Base-by-base conservation (phyloP, 2,797 vertebrate species). In the Strix occidentalis region DNA sequence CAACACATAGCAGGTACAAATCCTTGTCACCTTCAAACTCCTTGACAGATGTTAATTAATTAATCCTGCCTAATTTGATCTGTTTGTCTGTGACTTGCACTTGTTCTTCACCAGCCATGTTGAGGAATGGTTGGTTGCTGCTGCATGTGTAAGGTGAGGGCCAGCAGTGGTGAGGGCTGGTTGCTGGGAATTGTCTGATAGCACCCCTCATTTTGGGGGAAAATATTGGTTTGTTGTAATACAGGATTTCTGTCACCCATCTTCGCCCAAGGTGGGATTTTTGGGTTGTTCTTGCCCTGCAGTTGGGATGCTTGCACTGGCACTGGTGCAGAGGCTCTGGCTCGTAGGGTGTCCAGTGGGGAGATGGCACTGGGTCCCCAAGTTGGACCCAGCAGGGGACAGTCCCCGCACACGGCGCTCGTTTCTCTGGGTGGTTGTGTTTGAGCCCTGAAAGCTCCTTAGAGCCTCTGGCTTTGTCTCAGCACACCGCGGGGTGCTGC, bases 401-500 rank as follows among this genome's bases (percentile, higher is more conserved):
- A 13, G 37, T 33, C 26, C 31, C 65, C 4, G 1, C 0, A 1
- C 13, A 1, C 0, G 6, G 51, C 25, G 48, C 57, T 61, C 0
- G 0, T 53, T 45, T 35, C 74, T 45, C 48, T 29, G 10, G 63
- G 21, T 3, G 13, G 68, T 89, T 48, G 65, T 10, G 4, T 60
- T 9, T 1, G 78, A 72, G 63, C 1, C 0, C 70, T 5, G 31
- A 45, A 61, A 84, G 58, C 70, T 88, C 83, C 45, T 48, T 26
- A 31, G 25, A 76, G 43, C 33, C 84, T 45, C 54, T 0, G 3
- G 48, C 84, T 77, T 54, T 75, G 78, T 74, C 33, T n/a, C 16
- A 0, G 14, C 1, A 0, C 51, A 0, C 8, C 0, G 5, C 1
- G 1, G 78, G 51, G 31, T 20, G 39, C 89, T 8, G 61, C 71